Conservation (phyloP, 2,113 vertebrate species). For the Aegithalos caudatus region DNA sequence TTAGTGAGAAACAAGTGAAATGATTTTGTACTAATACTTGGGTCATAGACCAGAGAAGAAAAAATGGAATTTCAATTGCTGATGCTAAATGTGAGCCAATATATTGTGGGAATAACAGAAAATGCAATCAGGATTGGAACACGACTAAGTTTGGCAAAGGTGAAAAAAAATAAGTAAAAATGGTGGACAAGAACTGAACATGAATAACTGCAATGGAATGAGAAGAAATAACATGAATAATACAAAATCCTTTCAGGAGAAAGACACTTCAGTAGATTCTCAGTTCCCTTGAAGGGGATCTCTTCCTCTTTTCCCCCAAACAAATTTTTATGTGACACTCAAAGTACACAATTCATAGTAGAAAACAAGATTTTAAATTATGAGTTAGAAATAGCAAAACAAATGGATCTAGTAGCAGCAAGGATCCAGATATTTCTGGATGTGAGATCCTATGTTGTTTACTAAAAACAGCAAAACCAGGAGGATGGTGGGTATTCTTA, state of each 20-base stretch:
- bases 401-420: neutral
- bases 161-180: neutral
- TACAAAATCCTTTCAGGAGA: neutral
- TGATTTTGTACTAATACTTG: neutral
- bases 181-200: neutral
- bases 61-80: neutral
- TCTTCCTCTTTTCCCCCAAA: neutral
- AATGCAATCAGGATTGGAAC: neutral
- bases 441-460: neutral
- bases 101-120: neutral
- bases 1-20: constrained; percentile 19
- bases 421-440: neutral
- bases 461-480: neutral
- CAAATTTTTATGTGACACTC: neutral
- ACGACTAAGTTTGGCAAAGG: fast-evolving
- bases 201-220: neutral
- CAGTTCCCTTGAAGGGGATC: neutral
- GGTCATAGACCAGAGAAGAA: neutral
- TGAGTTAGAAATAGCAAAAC: neutral
- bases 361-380: neutral
- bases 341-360: neutral
- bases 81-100: neutral
- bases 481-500: neutral
- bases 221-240: neutral
- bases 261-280: neutral